These are phyloP conservation scores for Anneissia japonica DNA, from an alignment of 35 echinoderm and acorn worm genomes.

Conservation along the genomic window DNA sequence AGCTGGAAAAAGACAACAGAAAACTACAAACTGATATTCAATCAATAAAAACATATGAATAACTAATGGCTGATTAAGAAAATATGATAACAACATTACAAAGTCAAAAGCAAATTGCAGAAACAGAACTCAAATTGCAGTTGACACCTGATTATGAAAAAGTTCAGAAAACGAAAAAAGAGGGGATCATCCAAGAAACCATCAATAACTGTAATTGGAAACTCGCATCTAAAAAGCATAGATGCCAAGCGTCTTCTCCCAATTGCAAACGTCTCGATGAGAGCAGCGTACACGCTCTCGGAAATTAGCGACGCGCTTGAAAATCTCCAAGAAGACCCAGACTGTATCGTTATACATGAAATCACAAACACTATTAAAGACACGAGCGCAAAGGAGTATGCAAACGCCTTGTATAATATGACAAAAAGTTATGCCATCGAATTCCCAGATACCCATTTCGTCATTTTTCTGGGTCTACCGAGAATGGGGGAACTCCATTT, in stretches of 20 bases:
- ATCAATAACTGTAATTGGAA: background rate
- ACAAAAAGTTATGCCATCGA: too few relatives aligned
- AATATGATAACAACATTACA: too few relatives aligned
- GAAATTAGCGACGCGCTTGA: background rate
- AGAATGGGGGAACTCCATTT: background rate
- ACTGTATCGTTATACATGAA: constrained; percentile 15
- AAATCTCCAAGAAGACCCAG: background rate
- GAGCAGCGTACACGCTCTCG: background rate
- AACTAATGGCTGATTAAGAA: too few relatives aligned
- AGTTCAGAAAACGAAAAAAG: too few relatives aligned
- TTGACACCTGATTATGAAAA: too few relatives aligned
- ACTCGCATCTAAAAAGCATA: background rate
- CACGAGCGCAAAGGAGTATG: background rate
- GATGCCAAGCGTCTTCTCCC: background rate
- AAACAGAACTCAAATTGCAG: too few relatives aligned
- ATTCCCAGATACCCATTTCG: background rate
- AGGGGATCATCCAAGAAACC: too few relatives aligned
- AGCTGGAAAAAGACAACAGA: too few relatives aligned
- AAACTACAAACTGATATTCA: too few relatives aligned
- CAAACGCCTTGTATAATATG: background rate
- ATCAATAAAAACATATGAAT: too few relatives aligned
- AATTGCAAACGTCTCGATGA: background rate
- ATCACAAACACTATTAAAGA: constrained; percentile 5
- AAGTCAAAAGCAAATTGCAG: too few relatives aligned
- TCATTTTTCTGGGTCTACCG: background rate